Base-by-base conservation (phyloP, 2,888 invertebrate species). In the Conistra vaccinii region DNA sequence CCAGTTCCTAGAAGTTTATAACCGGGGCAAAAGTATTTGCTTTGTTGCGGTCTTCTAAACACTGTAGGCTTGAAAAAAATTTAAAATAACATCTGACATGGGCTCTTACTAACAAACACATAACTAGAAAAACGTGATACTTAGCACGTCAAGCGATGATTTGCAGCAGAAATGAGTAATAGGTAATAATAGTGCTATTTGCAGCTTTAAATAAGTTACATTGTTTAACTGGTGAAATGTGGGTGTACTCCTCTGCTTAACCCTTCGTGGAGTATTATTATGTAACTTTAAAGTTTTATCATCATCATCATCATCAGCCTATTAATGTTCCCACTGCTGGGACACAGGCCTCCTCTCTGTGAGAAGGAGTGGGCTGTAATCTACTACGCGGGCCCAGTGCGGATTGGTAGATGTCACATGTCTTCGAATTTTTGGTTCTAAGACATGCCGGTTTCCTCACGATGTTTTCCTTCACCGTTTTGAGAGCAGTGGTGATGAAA, bases 1-100 rank as follows among this genome's bases (percentile, higher is more conserved):
- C n/a, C 23, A 57, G 32, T 70, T 76, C 45, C 32, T n/a, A 39
- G 23, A 63, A 79, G 20, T 79, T 71, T 71, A 32, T 35, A 69
- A 68, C 78, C 14, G n/a, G 26, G 29, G 14, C 5, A 26, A 51
- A 42, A 67, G 29, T 32, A 67, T 75, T 42, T 12, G 12, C 55
- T 45, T 57, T 42, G 48, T 58, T 57, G 39, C 2, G 14, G 9
- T 48, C 14, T 62, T 26, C 29, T 48, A 1, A 39, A 2, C 0
- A 3, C 7, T 48, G 3, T 1, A 1, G 17, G 10, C 6, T n/a
- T n/a, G 20, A 14, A 39, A 29, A 51, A 45, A 14, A 23, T 12
- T 1, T 1, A 29, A 14, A 53, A 66, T 6, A 32, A 20, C n/a
- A 53, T 35, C 17, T 32, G 6, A 51, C 10, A 32, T 17, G 5